These are phyloP conservation scores for Genyomyrus donnyi DNA, from an alignment of 2,113 vertebrate species.

Conservation along the genomic window DNA sequence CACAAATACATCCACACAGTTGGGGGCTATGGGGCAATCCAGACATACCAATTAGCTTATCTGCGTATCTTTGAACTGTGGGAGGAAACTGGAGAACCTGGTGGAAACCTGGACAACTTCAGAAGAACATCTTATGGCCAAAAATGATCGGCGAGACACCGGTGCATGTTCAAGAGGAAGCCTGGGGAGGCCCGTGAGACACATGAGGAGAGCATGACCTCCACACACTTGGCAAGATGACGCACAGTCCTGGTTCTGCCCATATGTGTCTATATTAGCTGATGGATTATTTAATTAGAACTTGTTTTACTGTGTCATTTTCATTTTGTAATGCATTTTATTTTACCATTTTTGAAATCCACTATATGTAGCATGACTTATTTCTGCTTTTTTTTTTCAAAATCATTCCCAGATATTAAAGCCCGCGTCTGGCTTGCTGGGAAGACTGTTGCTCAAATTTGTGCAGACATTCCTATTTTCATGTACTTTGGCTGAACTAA, in stretches of 20 bases:
- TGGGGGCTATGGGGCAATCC: background rate
- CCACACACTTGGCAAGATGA: background rate
- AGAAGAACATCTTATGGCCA: background rate
- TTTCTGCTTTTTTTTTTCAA: background rate
- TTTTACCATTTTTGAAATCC: background rate
- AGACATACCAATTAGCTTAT: background rate
- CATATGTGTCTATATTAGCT: background rate
- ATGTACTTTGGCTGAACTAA: background rate
- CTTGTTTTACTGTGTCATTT: background rate
- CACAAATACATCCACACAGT: background rate
- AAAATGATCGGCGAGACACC: background rate
- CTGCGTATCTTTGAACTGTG: background rate
- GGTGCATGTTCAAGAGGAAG: background rate
- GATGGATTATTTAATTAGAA: background rate
- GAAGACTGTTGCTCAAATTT: background rate
- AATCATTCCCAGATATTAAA: background rate
- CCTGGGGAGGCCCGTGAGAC: background rate
- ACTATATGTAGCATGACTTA: background rate
- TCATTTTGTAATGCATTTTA: background rate
- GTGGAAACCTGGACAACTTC: background rate
- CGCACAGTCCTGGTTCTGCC: background rate
- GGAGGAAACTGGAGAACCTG: background rate
- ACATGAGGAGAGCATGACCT: background rate
- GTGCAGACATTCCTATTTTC: background rate
- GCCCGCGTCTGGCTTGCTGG: background rate